Conservation (phyloP, 2,113 vertebrate genomes). For the Cichladusa arquata region DNA sequence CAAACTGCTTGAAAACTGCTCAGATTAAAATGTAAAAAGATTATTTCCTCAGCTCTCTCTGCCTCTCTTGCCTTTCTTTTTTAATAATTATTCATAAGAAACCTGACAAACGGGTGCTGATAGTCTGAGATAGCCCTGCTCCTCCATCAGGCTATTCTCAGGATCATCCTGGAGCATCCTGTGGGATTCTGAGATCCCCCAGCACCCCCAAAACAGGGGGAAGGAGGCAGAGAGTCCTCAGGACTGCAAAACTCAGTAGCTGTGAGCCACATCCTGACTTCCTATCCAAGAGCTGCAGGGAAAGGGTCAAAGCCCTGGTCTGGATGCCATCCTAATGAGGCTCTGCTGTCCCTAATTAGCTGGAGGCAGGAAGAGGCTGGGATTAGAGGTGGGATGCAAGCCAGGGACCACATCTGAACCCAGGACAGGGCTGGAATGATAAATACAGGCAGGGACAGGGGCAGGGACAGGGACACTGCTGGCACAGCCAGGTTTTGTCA, state of each 20-base stretch:
- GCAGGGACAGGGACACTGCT: background rate
- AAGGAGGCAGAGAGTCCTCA: background rate
- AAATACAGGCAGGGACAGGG: background rate
- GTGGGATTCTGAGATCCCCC: background rate
- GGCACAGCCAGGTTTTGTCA: background rate
- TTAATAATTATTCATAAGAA: constrained; percentile 66
- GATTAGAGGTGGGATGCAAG: background rate
- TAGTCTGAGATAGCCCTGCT: background rate
- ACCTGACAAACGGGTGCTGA: background rate
- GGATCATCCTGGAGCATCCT: background rate
- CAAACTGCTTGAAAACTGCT: constrained; percentile 68
- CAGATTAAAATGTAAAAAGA: constrained; percentile 80
- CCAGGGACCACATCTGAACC: background rate
- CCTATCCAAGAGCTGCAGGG: background rate
- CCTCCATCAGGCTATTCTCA: background rate
- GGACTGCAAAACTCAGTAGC: rapidly evolving
- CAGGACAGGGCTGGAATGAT: background rate
- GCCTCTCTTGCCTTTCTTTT: background rate
- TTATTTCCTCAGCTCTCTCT: constrained; percentile 66
- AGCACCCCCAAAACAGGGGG: background rate
- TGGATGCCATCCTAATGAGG: constrained; percentile 5
- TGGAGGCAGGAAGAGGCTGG: background rate
- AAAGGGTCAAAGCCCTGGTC: background rate
- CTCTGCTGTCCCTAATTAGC: background rate
- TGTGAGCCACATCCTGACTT: background rate